phyloP scores from a whole-genome alignment of 2,113 vertebrate species.

The Upupa epops region DNA sequence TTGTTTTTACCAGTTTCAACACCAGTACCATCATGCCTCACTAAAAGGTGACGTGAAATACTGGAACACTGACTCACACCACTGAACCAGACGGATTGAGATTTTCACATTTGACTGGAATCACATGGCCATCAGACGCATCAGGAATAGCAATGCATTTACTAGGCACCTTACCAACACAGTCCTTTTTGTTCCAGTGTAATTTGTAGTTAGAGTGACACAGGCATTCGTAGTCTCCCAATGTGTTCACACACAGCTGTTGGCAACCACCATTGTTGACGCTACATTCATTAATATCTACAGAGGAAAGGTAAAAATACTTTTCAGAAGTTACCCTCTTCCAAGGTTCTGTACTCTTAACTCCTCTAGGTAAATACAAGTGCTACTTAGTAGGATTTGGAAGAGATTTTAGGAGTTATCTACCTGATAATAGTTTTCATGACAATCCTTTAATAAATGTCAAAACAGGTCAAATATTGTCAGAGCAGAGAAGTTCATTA shows the following conservation, averaged over 20 bases:
- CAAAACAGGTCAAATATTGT: not conserved
- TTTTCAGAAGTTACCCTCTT: not conserved
- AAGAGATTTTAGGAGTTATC: not conserved
- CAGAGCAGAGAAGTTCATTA: not conserved
- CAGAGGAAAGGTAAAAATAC: slow-evolving; percentile 17
- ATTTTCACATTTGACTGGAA: not conserved
- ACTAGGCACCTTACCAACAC: slow-evolving; percentile 86
- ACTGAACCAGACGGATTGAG: not conserved
- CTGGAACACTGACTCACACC: not conserved
- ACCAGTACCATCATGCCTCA: not conserved
- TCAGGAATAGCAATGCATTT: not conserved
- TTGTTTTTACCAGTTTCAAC: slow-evolving; percentile 58
- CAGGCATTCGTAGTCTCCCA: slow-evolving; percentile 88
- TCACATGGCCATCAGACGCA: not conserved
- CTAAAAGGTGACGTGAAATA: not conserved
- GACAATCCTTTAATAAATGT: not conserved
- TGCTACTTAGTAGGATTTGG: not conserved
- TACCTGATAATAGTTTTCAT: not conserved
- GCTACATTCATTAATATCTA: slow-evolving; percentile 95
- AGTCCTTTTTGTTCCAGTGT: slow-evolving; percentile 98
- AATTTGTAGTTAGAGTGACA: slow-evolving; percentile 88
- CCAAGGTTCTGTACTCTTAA: not conserved
- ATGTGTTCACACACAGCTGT: slow-evolving; percentile 88
- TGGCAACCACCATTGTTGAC: slow-evolving; percentile 93
- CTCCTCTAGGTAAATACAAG: not conserved